Conservation (phyloP, 2,797 vertebrate species). For the Sebastes diploproa region DNA sequence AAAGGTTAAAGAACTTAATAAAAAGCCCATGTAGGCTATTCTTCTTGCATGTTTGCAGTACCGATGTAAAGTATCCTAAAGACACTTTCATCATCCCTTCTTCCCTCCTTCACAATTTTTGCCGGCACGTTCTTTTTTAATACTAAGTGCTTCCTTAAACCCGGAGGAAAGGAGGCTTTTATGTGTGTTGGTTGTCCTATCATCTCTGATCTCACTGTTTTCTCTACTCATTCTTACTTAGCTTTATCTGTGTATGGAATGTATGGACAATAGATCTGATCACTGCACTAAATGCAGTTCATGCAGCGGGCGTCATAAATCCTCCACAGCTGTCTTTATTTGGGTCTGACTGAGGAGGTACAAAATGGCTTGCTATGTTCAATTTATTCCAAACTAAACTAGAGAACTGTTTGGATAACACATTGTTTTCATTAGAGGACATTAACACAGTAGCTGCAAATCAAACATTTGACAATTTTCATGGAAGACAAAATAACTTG, state of each 20-base stretch:
- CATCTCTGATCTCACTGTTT: conserved; percentile 13
- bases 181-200: conserved; percentile 16
- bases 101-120: conserved; percentile 14
- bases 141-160: conserved; percentile 36
- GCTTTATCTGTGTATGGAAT: not conserved
- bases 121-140: conserved; percentile 40
- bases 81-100: conserved; percentile 41
- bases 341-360: not conserved
- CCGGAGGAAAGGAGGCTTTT: conserved; percentile 27
- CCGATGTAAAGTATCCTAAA: conserved; percentile 14
- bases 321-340: conserved; percentile 2
- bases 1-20: conserved; percentile 14
- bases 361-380: not conserved
- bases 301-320: conserved; percentile 6
- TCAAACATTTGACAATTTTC: not conserved
- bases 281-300: not conserved
- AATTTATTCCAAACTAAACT: not conserved
- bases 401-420: not conserved
- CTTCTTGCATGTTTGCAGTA: not conserved
- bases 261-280: conserved; percentile 1
- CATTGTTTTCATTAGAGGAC: not conserved
- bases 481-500: not conserved
- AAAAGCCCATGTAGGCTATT: not conserved
- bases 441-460: not conserved
- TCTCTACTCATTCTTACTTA: not conserved